Percentiles rank a stretch among this genome's conserved stretches.
These are phyloP conservation scores for Acrobasis consociella DNA, from an alignment of 2,888 invertebrate genomes.

Conservation along the genomic window DNA sequence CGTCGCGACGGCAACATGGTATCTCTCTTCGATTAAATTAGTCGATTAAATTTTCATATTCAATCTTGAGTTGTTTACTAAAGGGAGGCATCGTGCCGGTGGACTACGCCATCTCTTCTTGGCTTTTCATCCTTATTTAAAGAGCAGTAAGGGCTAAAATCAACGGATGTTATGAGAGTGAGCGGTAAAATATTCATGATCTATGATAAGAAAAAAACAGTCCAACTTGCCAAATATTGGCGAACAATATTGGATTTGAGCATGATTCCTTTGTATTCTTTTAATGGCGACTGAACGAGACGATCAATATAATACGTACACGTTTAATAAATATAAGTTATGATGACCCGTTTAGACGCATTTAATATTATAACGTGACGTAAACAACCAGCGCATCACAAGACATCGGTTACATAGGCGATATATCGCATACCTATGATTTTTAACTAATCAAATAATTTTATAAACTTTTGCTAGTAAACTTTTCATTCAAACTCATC, in stretches of 20 bases:
- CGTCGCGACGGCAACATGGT: slow-evolving; percentile 50
- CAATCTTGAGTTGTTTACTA: slow-evolving; percentile 88
- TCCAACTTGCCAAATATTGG: slow-evolving; percentile 42
- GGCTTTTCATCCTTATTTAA: slow-evolving; percentile 35
- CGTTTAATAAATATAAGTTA: too few species aligned
- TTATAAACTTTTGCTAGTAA: too few species aligned
- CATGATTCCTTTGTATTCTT: background rate
- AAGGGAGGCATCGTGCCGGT: slow-evolving; percentile 69
- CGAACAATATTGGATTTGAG: slow-evolving; percentile 28
- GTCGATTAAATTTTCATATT: slow-evolving; percentile 91
- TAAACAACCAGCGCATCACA: too few species aligned
- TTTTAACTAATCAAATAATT: too few species aligned
- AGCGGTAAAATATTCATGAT: slow-evolving; percentile 52
- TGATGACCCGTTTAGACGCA: too few species aligned
- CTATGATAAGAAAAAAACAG: slow-evolving; percentile 51
- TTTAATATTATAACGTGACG: too few species aligned
- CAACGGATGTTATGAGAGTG: slow-evolving; percentile 24
- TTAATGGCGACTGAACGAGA: background rate
- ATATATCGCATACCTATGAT: too few species aligned
- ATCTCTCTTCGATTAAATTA: slow-evolving; percentile 85
- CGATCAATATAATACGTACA: too few species aligned
- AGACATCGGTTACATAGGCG: too few species aligned
- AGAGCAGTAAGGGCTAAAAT: slow-evolving; percentile 31
- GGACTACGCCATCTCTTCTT: slow-evolving; percentile 33
- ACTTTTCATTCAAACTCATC: too few species aligned